Evolutionary conservation across 1,140 invertebrate species (phyloP).

Genomic region (Neodiprion pinetum): DNA sequence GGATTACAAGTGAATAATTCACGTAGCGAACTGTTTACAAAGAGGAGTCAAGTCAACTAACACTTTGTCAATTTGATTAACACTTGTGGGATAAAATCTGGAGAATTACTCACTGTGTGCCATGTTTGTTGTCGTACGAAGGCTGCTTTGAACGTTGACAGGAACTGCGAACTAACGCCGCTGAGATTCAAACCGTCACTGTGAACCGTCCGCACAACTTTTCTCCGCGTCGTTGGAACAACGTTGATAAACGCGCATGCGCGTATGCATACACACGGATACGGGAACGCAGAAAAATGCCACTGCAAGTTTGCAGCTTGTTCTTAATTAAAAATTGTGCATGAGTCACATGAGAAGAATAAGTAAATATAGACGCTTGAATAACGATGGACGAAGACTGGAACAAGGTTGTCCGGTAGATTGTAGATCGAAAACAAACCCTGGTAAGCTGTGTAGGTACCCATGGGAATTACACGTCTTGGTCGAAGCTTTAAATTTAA

Average conservation of each 20-base stretch:
- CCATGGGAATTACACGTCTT: neutral
- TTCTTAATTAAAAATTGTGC: conserved; percentile 19
- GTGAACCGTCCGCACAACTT: conserved; percentile 13
- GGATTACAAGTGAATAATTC: too few species aligned
- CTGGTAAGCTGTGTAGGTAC: neutral
- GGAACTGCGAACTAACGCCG: conserved; percentile 19
- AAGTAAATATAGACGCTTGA: conserved; percentile 17
- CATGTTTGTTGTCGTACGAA: neutral
- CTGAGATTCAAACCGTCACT: conserved; percentile 22
- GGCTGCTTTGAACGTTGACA: neutral
- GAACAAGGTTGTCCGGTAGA: neutral
- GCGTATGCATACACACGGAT: neutral
- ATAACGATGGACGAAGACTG: conserved; percentile 15
- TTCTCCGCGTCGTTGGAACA: neutral
- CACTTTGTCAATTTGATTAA: neutral
- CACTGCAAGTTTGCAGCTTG: conserved; percentile 10
- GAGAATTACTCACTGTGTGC: neutral
- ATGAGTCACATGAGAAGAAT: conserved; percentile 20
- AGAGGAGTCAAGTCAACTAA: neutral
- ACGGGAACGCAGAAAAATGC: conserved; percentile 1
- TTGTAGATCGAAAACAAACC: neutral
- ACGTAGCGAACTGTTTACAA: neutral
- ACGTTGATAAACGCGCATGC: neutral
- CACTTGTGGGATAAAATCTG: neutral
- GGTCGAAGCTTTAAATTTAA: conserved; percentile 8